phyloP scores from a whole-genome alignment of 2,797 vertebrate species.

The Pogoniulus pusillus region DNA sequence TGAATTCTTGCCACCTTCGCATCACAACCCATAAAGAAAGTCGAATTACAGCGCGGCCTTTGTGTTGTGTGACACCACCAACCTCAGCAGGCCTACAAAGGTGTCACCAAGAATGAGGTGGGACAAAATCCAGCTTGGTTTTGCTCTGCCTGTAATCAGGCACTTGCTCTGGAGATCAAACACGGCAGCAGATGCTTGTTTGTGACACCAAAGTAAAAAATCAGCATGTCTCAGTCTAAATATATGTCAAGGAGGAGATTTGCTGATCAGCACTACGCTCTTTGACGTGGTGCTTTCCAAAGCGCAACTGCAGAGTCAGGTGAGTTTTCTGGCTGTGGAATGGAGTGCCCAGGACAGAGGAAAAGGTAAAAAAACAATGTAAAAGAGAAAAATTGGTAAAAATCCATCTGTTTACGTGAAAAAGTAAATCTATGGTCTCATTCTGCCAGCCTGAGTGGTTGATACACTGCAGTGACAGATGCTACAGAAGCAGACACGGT shows the following conservation, averaged over 20 bases:
- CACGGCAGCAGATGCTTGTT: not conserved
- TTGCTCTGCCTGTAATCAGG: not conserved
- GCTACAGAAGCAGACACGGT: not conserved
- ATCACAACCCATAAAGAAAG: fast-evolving
- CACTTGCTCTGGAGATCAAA: not conserved
- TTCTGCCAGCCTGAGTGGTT: not conserved
- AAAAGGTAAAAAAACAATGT: too few species aligned
- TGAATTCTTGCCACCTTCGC: not conserved
- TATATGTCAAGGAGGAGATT: not conserved
- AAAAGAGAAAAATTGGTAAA: too few species aligned
- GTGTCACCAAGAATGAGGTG: not conserved
- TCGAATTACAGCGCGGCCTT: not conserved
- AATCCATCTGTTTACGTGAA: not conserved
- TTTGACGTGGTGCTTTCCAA: not conserved
- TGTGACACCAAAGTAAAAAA: constrained; percentile 15
- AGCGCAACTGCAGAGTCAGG: not conserved
- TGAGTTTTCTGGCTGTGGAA: not conserved
- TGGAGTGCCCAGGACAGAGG: not conserved
- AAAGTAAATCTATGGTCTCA: not conserved
- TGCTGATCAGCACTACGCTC: not conserved
- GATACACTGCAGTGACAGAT: fast-evolving
- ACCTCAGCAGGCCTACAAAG: not conserved
- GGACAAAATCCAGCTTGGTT: not conserved
- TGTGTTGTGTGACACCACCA: fast-evolving
- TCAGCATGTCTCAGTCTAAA: constrained; percentile 37